Conservation (phyloP, 2,797 vertebrate species). For the Hirundo rustica region DNA sequence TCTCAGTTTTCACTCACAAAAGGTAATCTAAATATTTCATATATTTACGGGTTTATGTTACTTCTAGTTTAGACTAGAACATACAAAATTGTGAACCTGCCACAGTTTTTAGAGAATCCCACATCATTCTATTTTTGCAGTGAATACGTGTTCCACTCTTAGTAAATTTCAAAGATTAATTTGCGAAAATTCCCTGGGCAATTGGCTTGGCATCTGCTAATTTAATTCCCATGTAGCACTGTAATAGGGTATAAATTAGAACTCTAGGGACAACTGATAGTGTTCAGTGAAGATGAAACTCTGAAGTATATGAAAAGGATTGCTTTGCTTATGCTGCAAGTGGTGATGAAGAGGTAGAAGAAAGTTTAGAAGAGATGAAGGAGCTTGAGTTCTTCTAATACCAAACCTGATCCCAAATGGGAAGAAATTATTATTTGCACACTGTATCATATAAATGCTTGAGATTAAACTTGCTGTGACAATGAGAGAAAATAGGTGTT, state of each 20-base stretch:
- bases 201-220: conserved; percentile 14
- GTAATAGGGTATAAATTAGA: conserved; percentile 35
- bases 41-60: background rate
- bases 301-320: background rate
- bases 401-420: background rate
- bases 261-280: background rate
- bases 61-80: background rate
- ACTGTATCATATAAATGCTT: background rate
- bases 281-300: background rate
- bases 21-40: background rate
- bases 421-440: background rate
- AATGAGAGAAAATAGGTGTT: background rate
- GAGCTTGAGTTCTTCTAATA: background rate
- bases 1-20: background rate
- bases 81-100: background rate
- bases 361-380: background rate
- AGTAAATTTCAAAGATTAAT: conserved; percentile 2
- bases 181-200: background rate
- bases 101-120: background rate
- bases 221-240: background rate
- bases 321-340: background rate
- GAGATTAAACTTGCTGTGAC: background rate
- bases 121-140: background rate
- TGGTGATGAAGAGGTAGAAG: background rate
- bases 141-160: background rate